Evolutionary conservation across 2,888 invertebrate genomes (phyloP), one percentile per base, ranked within the genome.

Genomic region (Drosophila fungiperda): DNA sequence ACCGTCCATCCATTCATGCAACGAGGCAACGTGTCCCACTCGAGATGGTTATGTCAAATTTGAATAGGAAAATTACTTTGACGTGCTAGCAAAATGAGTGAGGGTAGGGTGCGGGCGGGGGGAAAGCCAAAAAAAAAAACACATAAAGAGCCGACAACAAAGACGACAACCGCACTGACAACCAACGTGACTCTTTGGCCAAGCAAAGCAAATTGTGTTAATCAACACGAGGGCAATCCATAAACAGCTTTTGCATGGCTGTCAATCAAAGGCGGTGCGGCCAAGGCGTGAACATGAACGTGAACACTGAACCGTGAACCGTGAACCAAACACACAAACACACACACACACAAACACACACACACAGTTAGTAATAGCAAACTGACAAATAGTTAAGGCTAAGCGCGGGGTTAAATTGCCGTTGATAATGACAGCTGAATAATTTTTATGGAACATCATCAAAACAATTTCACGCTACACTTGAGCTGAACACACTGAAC

Each of bases 381-480:
- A 57, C 79, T 77, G 80, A 80, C 79, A 80, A 79, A 80, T 77
- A 80, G 80, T 80, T 80, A 65, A 23, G 52, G 65, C 75, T 68
- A 77, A 79, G 74, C 77, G 79, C n/a, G 64, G 78, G 75, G 78
- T 80, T 80, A 80, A 80, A 80, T 79, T 78, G 78, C 49, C 79
- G 76, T 78, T 78, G 76, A 79, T 78, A 79, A 78, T 79, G 78
- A 72, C 78, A 76, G 79, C 79, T 76, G 78, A 76, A 73, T 78
- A 72, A 76, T 68, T 76, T 68, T 75, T 38, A 78, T 79, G 79
- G 76, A 72, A 72, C 75, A 80, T 80, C 70, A 81, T 77, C 83
- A 71, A 76, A 83, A 76, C 83, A 82, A 85, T 87, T 85, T 87
- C 72, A 85, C 69, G 85, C 88, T 64, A 87, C 85, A 85, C 80